These are phyloP conservation scores for Typhlomys cinereus DNA, from an alignment of 2,113 vertebrate species.

Conservation along the genomic window DNA sequence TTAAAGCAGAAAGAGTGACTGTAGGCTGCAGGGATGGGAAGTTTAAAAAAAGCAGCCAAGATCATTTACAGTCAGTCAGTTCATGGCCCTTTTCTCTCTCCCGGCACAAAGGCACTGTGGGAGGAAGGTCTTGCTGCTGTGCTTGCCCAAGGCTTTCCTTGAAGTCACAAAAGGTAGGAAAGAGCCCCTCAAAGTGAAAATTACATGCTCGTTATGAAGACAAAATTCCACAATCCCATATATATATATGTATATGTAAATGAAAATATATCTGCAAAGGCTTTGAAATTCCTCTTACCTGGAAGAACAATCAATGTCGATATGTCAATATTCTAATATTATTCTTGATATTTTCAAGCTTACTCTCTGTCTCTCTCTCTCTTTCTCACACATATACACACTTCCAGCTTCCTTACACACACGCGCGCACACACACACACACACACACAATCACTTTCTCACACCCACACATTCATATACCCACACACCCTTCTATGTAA, in stretches of 20 bases:
- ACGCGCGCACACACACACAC: neutral
- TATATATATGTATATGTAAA: neutral
- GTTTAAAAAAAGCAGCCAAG: conserved; percentile 50
- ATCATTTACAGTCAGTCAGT: conserved; percentile 35
- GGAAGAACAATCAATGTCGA: neutral
- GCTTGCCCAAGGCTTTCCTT: conserved; percentile 51
- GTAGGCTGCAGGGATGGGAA: conserved; percentile 2
- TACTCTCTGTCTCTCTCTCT: neutral
- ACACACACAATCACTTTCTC: neutral
- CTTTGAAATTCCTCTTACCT: neutral
- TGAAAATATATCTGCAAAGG: no score
- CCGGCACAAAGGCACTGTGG: neutral
- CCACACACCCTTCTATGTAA: neutral
- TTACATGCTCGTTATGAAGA: neutral
- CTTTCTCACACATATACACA: neutral
- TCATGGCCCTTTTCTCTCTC: conserved; percentile 44
- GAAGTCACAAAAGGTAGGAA: neutral
- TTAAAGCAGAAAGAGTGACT: conserved; percentile 39
- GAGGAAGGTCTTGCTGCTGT: neutral
- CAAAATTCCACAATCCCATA: neutral
- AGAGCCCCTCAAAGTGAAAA: neutral
- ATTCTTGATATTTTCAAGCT: conserved; percentile 13
- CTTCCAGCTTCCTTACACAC: neutral
- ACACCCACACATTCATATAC: neutral
- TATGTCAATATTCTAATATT: conserved; percentile 8